Percentiles rank a stretch among this genome's conserved stretches.
Evolutionary conservation across 2,113 vertebrate genomes (phyloP).

Genomic region (Smithornis capensis): DNA sequence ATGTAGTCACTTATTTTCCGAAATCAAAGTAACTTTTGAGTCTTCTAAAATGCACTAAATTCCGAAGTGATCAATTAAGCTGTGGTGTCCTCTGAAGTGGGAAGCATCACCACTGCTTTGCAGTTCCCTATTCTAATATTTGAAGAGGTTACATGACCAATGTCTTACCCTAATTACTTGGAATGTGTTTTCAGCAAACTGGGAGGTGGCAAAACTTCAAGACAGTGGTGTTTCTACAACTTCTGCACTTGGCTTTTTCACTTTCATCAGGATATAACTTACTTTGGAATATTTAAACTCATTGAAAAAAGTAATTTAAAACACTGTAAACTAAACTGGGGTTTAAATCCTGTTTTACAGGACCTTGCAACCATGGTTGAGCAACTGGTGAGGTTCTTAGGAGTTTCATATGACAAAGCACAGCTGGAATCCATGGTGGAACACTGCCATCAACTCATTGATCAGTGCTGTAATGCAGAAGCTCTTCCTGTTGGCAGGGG

Average conservation of each 20-base stretch:
- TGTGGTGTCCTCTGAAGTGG: not conserved
- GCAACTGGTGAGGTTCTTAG: constrained; percentile 89
- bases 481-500: constrained; percentile 92
- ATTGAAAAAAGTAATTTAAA: not conserved
- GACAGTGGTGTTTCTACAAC: not conserved
- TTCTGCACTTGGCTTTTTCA: not conserved
- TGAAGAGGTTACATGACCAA: not conserved
- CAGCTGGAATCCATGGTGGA: constrained; percentile 91
- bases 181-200: not conserved
- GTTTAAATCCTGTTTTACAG: constrained; percentile 69
- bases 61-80: not conserved
- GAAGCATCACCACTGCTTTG: not conserved
- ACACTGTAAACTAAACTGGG: not conserved
- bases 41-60: not conserved
- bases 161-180: not conserved
- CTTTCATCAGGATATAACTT: not conserved
- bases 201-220: not conserved
- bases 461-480: constrained; percentile 94
- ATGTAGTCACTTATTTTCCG: not conserved
- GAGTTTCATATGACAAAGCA: constrained; percentile 92
- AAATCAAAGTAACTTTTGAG: not conserved
- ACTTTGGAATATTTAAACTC: not conserved
- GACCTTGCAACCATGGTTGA: constrained; percentile 89
- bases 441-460: constrained; percentile 94
- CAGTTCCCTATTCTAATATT: not conserved